phyloP scores from a whole-genome alignment of 2,888 invertebrate species.

The Drosophila percnosoma region DNA sequence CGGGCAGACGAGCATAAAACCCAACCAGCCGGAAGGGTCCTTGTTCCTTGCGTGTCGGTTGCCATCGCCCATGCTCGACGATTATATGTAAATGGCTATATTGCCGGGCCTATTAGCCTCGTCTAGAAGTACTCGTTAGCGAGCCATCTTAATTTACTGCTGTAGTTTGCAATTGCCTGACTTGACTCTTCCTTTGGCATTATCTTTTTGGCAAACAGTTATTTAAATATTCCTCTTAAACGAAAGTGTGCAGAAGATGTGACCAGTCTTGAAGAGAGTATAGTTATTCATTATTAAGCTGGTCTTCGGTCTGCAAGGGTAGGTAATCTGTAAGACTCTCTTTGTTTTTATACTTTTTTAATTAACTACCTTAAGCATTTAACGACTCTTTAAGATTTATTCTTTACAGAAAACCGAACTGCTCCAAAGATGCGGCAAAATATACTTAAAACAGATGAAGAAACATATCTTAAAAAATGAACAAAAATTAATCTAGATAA shows the following conservation, averaged over 20 bases:
- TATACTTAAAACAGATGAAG: background rate
- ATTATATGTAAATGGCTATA: conserved; percentile 55
- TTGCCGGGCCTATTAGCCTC: conserved; percentile 38
- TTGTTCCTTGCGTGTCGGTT: conserved; percentile 50
- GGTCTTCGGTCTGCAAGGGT: background rate
- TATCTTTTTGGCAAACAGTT: background rate
- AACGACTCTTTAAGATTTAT: background rate
- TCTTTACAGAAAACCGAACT: background rate
- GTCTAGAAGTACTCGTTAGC: background rate
- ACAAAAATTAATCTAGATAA: background rate
- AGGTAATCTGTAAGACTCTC: background rate
- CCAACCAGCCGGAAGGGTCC: conserved; percentile 62
- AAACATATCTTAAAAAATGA: background rate
- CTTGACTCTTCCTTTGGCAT: background rate
- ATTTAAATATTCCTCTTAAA: background rate
- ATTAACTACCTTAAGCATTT: too few species aligned
- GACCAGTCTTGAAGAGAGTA: background rate
- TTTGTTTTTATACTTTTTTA: background rate
- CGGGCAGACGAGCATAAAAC: conserved; percentile 46
- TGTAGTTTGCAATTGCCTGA: background rate
- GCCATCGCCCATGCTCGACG: conserved; percentile 10
- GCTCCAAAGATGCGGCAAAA: background rate
- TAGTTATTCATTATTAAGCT: background rate
- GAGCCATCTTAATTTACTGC: conserved; percentile 8
- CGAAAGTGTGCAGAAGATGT: background rate